Percentiles rank a stretch among this genome's conserved stretches.
Evolutionary conservation across 2,113 vertebrate genomes (phyloP).

Genomic region (Arenaria interpres): DNA sequence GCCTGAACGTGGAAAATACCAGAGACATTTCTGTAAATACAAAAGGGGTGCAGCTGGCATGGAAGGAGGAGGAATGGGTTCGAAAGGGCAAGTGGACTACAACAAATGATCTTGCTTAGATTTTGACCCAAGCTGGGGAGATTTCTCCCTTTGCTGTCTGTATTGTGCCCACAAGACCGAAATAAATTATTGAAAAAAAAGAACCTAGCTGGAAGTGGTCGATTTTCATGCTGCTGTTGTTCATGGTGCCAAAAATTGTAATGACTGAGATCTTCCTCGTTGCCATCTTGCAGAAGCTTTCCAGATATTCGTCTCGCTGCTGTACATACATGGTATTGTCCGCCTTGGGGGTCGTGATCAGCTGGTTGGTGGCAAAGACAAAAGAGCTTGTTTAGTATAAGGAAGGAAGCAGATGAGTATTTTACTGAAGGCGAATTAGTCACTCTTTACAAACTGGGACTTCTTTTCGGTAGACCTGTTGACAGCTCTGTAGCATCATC

Average conservation of each 20-base stretch:
- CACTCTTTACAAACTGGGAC: not conserved
- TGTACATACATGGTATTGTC: constrained; percentile 92
- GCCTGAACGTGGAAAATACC: not conserved
- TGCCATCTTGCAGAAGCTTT: constrained; percentile 98
- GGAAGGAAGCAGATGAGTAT: not conserved
- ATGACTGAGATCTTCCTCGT: constrained; percentile 94
- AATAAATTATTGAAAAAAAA: constrained; percentile 23
- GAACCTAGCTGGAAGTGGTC: constrained; percentile 98
- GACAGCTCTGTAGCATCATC: not conserved
- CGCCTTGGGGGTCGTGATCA: constrained; percentile 89
- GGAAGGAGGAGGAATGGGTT: not conserved
- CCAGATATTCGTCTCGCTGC: constrained; percentile 95
- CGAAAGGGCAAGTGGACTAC: not conserved
- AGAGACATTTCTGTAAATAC: not conserved
- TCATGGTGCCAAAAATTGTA: constrained; percentile 90
- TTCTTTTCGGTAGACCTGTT: not conserved
- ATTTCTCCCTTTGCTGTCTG: not conserved
- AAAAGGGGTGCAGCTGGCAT: not conserved
- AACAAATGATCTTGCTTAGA: not conserved
- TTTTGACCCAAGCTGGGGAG: not conserved
- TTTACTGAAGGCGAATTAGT: not conserved
- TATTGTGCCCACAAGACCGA: not conserved
- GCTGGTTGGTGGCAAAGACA: constrained; percentile 74
- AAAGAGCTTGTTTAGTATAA: constrained; percentile 42
- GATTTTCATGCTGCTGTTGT: constrained; percentile 97